phyloP scores from a whole-genome alignment of 2,888 invertebrate genomes.

The Aspidiotus rigidus region DNA sequence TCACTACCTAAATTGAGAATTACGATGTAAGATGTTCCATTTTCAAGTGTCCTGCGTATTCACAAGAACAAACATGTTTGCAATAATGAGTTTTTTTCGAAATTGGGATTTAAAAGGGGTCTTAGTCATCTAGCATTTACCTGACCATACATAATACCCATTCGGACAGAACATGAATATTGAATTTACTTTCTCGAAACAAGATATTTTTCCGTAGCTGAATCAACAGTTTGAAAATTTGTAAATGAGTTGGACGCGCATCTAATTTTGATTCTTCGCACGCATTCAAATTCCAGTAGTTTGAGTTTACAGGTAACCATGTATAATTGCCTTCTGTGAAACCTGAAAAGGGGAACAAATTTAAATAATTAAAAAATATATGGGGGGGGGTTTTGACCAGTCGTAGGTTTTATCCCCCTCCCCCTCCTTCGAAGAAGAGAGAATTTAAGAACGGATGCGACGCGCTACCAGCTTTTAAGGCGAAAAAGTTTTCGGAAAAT shows the following conservation, averaged over 20 bases:
- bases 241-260: slow-evolving; percentile 46
- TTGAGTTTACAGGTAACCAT: slow-evolving; percentile 58
- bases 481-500: no score
- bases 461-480: neutral
- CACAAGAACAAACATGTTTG: no score
- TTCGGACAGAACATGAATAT: slow-evolving; percentile 23
- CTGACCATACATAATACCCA: slow-evolving; percentile 35
- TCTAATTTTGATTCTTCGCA: slow-evolving; percentile 46
- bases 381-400: neutral
- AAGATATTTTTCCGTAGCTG: slow-evolving; percentile 48
- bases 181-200: slow-evolving; percentile 40
- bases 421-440: neutral
- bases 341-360: slow-evolving; percentile 37
- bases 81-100: no score
- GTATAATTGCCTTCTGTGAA: slow-evolving; percentile 51
- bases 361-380: neutral
- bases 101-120: no score
- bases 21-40: no score
- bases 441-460: neutral
- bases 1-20: no score
- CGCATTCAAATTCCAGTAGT: slow-evolving; percentile 52
- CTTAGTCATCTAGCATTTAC: neutral
- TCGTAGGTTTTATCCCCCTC: neutral
- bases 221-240: slow-evolving; percentile 52
- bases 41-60: no score